These are phyloP conservation scores for Nesoenas mayeri DNA, from an alignment of 2,113 vertebrate species.

Conservation along the genomic window DNA sequence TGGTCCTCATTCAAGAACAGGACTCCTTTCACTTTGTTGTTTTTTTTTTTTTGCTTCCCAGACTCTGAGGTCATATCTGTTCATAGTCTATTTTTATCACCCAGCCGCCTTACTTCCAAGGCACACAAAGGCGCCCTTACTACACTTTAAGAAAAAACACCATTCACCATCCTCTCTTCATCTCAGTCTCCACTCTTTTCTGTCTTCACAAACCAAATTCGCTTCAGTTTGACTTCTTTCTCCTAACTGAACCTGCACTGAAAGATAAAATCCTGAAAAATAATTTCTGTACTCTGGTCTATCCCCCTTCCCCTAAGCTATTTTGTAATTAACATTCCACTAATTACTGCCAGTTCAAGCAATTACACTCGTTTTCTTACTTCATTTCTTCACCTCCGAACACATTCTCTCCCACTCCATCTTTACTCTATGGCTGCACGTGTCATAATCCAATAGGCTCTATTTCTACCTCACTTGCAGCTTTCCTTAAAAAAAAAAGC, in stretches of 20 bases:
- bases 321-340: background rate
- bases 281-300: background rate
- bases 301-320: background rate
- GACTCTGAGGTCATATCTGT: slow-evolving; percentile 52
- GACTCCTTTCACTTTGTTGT: background rate
- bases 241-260: background rate
- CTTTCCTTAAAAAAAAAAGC: background rate
- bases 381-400: background rate
- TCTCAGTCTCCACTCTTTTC: background rate
- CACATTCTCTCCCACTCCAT: background rate
- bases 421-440: background rate
- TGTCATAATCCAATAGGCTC: background rate
- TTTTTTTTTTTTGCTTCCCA: slow-evolving; percentile 8
- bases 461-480: background rate
- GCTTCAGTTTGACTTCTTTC: background rate
- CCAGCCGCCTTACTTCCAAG: background rate
- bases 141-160: background rate
- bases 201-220: background rate
- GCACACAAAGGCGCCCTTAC: background rate
- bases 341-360: background rate
- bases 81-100: slow-evolving; percentile 30
- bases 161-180: background rate
- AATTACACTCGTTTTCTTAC: background rate
- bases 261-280: background rate
- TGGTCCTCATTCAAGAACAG: background rate